Conservation (phyloP, 2,888 invertebrate species). For the Patella caerulea region DNA sequence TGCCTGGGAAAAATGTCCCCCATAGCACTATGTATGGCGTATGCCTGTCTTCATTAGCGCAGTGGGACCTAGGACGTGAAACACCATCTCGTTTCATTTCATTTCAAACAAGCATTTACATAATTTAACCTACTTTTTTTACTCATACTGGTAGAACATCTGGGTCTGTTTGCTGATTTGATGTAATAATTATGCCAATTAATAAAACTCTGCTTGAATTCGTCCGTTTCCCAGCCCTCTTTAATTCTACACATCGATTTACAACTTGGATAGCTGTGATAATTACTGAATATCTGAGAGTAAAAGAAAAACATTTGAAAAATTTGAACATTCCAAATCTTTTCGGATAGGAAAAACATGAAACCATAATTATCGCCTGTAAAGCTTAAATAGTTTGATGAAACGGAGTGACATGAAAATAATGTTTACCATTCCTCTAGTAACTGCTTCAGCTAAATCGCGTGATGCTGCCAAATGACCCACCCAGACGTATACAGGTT, state of each 20-base stretch:
- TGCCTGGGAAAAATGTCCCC: too few relatives aligned
- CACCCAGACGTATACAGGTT: constrained; percentile 54
- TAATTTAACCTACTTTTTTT: too few relatives aligned
- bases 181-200: constrained; percentile 48
- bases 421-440: constrained; percentile 49
- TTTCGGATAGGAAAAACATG: too few relatives aligned
- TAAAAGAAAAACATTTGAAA: too few relatives aligned
- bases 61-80: too few relatives aligned
- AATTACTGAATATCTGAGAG: constrained; percentile 46
- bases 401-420: neutral
- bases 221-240: constrained; percentile 50
- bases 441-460: constrained; percentile 41
- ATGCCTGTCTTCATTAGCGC: too few relatives aligned
- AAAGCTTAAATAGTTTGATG: too few relatives aligned
- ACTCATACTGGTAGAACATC: constrained; percentile 11
- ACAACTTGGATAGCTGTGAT: constrained; percentile 40
- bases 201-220: constrained; percentile 51
- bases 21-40: too few relatives aligned
- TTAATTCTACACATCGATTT: constrained; percentile 47
- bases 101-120: too few relatives aligned
- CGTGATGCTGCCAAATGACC: constrained; percentile 46
- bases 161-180: constrained; percentile 35
- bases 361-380: too few relatives aligned
- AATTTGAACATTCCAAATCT: too few relatives aligned
- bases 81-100: too few relatives aligned